Evolutionary conservation across 2,888 invertebrate genomes (phyloP), one percentile per base, ranked within the genome.

Genomic region (Synergus gifuensis): DNA sequence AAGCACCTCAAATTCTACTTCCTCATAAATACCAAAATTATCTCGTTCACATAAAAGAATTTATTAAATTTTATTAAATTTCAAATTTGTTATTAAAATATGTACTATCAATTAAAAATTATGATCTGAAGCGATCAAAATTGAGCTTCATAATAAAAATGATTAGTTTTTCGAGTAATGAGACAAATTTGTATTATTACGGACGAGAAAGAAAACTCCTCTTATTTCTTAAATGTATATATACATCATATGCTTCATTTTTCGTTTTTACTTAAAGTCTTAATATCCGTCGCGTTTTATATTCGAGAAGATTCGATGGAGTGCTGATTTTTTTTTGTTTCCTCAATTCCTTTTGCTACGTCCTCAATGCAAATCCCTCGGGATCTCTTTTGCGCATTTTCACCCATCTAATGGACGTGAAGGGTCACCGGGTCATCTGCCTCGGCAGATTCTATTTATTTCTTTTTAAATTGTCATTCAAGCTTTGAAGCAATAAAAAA

Each of bases 321-420:
- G n/a, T 28, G 54, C n/a, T 36, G 36, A 49, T 54, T 49, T 54
- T n/a, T 73, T 49, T 36, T 16, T 16, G 9, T 40, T 73, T 18
- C 36, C 54, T 49, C 36, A 28, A 28, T 73, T 73, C 49, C 36
- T 54, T 54, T 49, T 11, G 14, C 28, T 73, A n/a, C n/a, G 54
- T 73, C n/a, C 73, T 54, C 73, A 54, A n/a, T 73, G 54, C 54
- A 54, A 28, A 73, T 73, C 54, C 36, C 54, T 16, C 36, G 73
- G 73, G 73, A 73, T n/a, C 49, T 49, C 49, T 22, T 28, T 54
- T 4, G 22, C 36, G n/a, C 36, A 73, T 16, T 73, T 54, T 73
- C n/a, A 54, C 54, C 11, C 22, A 12, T 14, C n/a, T 73, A 54
- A n/a, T 36, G 54, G 11, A 28, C 16, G 16, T 16, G 4, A 12